A percentile compares a stretch with the other conserved stretches of the same genome.
phyloP scores from a whole-genome alignment of 2,888 invertebrate genomes.

The Athalia rosae region DNA sequence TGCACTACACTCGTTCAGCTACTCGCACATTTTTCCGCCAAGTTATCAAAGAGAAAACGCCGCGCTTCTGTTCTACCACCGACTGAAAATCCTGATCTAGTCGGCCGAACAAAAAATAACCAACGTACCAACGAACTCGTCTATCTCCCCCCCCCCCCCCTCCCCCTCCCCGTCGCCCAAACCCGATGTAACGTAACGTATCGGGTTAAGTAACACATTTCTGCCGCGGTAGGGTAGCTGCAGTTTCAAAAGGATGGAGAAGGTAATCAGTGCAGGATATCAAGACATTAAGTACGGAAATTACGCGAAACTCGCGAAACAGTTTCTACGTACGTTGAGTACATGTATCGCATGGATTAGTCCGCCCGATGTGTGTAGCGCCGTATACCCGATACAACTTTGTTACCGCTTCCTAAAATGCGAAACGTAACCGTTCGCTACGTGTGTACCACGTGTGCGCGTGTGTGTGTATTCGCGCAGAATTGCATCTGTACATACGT shows the following conservation, averaged over 20 bases:
- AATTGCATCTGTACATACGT: too few relatives aligned
- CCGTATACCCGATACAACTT: slow-evolving; percentile 51
- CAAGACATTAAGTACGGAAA: slow-evolving; percentile 54
- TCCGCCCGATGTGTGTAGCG: slow-evolving; percentile 54
- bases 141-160: background rate
- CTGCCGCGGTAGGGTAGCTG: background rate
- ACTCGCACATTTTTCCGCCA: slow-evolving; percentile 10
- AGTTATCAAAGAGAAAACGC: slow-evolving; percentile 26
- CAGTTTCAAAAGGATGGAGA: background rate
- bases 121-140: background rate
- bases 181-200: background rate
- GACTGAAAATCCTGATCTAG: slow-evolving; percentile 27
- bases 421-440: background rate
- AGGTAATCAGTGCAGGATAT: slow-evolving; percentile 54
- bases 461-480: too few relatives aligned
- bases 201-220: too few relatives aligned
- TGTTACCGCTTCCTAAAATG: slow-evolving; percentile 47
- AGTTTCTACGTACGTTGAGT: background rate
- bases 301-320: slow-evolving; percentile 54
- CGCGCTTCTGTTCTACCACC: slow-evolving; percentile 22
- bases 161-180: background rate
- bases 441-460: too few relatives aligned
- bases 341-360: slow-evolving; percentile 54
- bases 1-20: background rate
- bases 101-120: slow-evolving; percentile 52